Evolutionary conservation across 2,888 invertebrate species (phyloP), one percentile per base, ranked within the genome.

Genomic region (Drosophila barbarae): DNA sequence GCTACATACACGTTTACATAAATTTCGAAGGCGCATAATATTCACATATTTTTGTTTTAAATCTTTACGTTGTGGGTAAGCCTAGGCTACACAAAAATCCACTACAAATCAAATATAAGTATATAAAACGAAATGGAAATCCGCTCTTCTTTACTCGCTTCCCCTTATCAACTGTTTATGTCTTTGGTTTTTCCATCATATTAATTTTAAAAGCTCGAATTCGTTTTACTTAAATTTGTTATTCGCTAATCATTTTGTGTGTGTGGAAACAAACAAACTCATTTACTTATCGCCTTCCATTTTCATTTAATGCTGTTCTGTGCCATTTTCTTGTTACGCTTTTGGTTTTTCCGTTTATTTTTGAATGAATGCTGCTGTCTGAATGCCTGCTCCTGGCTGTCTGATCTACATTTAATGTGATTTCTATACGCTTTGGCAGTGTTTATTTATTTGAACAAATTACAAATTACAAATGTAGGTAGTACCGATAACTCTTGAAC

Each of bases 11-110:
- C 53, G 61, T 66, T 65, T 65, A 68, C 61, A 54, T 64, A 54
- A 64, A 86, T 82, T 83, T 85, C 86, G 86, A 88, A 88, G 88
- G 88, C 88, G 87, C 88, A 85, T 88, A 86, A 85, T 88, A 86
- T 86, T 87, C 87, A 87, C 88, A 87, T 84, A 63, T 64, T 63
- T 86, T 68, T 72, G 59, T 68, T 61, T 66, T 68, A 55, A 58
- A 52, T 61, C 46, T 63, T 74, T 52, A 57, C 49, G 42, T 68
- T 75, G 65, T 73, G 63, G 61, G 71, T 76, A 76, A 73, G 39
- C 70, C 71, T 82, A 76, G 50, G 63, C 70, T 79, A 81, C 71
- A 71, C 67, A 66, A 61, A 66, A 53, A 66, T 70, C 50, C 52
- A 51, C 65, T 73, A 71, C 56, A 79, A 72, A 69, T 64, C 61